phyloP scores from a whole-genome alignment of 2,888 invertebrate species.

The Branchellion lobata region DNA sequence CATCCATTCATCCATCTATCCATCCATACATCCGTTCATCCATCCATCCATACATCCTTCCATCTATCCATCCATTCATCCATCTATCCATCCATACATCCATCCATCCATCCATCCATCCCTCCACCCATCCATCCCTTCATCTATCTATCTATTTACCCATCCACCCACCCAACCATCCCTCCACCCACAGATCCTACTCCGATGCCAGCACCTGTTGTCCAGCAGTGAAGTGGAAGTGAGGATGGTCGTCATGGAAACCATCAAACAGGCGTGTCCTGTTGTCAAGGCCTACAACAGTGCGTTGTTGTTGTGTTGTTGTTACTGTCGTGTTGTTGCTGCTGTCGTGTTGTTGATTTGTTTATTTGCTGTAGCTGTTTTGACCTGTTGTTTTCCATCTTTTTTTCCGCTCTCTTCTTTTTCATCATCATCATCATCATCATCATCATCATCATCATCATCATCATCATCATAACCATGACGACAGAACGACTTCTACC shows the following conservation, averaged over 20 bases:
- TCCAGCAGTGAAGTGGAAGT: conserved; percentile 54
- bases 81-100: too few species aligned
- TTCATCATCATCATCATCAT: too few species aligned
- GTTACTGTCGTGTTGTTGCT: too few species aligned
- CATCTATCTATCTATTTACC: too few species aligned
- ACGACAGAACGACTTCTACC: conserved; percentile 58
- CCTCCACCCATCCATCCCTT: too few species aligned
- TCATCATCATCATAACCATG: conserved; percentile 1
- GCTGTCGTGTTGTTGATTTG: too few species aligned
- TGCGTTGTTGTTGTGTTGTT: conserved; percentile 26
- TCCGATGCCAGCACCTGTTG: conserved; percentile 57
- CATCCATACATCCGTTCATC: not conserved
- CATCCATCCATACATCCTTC: not conserved
- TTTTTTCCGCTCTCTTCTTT: too few species aligned
- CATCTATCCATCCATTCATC: too few species aligned
- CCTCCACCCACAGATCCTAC: conserved; percentile 53
- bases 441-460: conserved; percentile 6
- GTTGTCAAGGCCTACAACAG: conserved; percentile 53
- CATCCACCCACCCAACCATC: too few species aligned
- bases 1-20: not conserved
- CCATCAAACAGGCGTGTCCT: conserved; percentile 53
- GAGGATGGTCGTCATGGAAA: conserved; percentile 56
- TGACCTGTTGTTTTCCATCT: too few species aligned
- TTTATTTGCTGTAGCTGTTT: too few species aligned
- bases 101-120: too few species aligned